Evolutionary conservation across 2,888 invertebrate genomes (phyloP), one percentile per base, ranked within the genome.

Genomic region (Idaea biselata): DNA sequence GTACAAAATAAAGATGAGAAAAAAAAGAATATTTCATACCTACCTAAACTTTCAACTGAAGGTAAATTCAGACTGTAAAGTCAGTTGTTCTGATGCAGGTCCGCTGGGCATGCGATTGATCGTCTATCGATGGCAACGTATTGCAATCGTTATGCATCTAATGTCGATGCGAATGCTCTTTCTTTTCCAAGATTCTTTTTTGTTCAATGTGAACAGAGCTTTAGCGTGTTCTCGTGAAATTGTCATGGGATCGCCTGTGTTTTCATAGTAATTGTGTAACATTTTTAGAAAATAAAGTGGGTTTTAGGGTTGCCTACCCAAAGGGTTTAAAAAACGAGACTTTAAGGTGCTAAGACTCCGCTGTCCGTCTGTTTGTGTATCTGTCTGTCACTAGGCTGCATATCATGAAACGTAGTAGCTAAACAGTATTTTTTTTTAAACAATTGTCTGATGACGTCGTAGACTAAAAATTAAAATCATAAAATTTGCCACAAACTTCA

Each of bases 61-160:
- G 8, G 44, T 44, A 44, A 44, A 44, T 44, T 44, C 44, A 44
- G 44, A 44, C 44, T 11, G 44, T 44, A 44, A 44, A 44, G 44
- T 44, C 44, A 44, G 44, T 44, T 44, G 44, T 44, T 44, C 44
- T 44, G 44, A 44, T 44, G 44, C 14, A 44, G 44, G 84, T 86
- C 88, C 89, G 71, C 70, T 77, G 89, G 82, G 86, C 75, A 75
- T 74, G 75, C 79, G 90, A 91, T 91, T 89, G 90, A 91, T 91
- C 75, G 69, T 74, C 75, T 74, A 77, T 81, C 82, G 84, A 81
- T 75, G 81, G 72, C 78, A 81, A 91, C 87, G 87, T 88, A 91
- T 91, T 85, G 88, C 88, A 81, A 80, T 90, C 91, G 90, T 91
- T 91, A 89, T 87, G 84, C 80, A 82, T 81, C 87, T 87, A 89